Conservation (phyloP, 2,888 invertebrate genomes). For the Hyposoter didymator region DNA sequence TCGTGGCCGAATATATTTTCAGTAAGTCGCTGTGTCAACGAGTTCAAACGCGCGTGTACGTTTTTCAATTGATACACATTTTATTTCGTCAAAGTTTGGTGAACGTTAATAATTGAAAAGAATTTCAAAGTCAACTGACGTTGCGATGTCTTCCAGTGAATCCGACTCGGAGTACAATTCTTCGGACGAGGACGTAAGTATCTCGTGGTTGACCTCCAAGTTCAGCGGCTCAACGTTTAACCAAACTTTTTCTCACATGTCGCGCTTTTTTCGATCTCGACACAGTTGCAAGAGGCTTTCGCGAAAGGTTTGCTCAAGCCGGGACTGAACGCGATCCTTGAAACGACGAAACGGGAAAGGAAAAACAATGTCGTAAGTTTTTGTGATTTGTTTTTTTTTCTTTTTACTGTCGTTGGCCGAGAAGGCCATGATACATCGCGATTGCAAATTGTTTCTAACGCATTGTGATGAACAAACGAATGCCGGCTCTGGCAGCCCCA, state of each 20-base stretch:
- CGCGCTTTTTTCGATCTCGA: conserved; percentile 55
- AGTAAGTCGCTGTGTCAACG: neutral
- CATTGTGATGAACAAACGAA: conserved; percentile 12
- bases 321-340: conserved; percentile 91
- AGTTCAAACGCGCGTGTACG: neutral
- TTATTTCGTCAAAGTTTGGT: neutral
- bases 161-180: conserved; percentile 85
- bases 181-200: conserved; percentile 87
- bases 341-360: conserved; percentile 86
- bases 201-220: conserved; percentile 2
- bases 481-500: neutral
- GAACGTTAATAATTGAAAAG: neutral
- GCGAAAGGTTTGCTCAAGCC: conserved; percentile 93
- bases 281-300: conserved; percentile 96
- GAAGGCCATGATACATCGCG: conserved; percentile 10
- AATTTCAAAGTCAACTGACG: conserved; percentile 3
- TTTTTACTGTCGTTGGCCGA: conserved; percentile 30
- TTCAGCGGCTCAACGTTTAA: conserved; percentile 34
- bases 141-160: conserved; percentile 69
- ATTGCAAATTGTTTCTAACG: neutral
- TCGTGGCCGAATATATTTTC: neutral
- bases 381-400: conserved; percentile 4
- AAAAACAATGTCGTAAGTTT: conserved; percentile 91
- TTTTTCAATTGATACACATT: conserved; percentile 15
- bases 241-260: conserved; percentile 72